phyloP scores from a whole-genome alignment of 1,140 invertebrate species.

The Hypsibius dujardini region DNA sequence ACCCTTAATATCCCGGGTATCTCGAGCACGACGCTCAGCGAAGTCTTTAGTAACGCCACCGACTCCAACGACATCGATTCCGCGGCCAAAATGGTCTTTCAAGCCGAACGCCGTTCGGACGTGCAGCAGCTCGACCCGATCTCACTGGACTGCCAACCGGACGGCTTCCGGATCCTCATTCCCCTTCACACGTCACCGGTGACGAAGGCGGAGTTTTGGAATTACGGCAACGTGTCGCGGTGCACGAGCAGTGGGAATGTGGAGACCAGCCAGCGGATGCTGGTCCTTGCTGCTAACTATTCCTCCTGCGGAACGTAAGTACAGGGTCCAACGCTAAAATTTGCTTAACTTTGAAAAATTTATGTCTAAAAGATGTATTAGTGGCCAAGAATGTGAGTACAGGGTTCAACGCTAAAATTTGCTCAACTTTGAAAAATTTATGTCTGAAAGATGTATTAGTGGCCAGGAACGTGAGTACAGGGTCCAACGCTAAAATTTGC shows the following conservation, averaged over 20 bases:
- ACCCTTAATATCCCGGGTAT: not conserved
- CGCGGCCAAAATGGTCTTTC: not conserved
- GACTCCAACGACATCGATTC: not conserved
- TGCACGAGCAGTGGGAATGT: not conserved
- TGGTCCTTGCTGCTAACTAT: not conserved
- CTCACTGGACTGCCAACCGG: constrained; percentile 5
- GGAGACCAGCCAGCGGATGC: constrained; percentile 7
- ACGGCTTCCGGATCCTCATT: constrained; percentile 3
- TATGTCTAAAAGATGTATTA: too few species aligned
- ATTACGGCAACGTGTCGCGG: not conserved
- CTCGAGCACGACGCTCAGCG: not conserved
- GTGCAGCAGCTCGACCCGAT: constrained; percentile 5
- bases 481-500: too few species aligned
- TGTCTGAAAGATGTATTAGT: too few species aligned
- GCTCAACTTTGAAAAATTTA: too few species aligned
- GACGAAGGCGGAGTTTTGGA: not conserved
- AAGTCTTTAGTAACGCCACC: not conserved
- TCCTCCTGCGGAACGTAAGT: constrained; percentile 8
- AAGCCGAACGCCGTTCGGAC: not conserved
- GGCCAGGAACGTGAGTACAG: too few species aligned
- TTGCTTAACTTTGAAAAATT: too few species aligned
- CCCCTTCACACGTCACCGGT: not conserved
- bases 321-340: too few species aligned
- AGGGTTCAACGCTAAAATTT: too few species aligned
- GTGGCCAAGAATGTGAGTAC: too few species aligned